Evolutionary conservation across 2,888 invertebrate species (phyloP), one percentile per base, ranked within the genome.

Genomic region (Achlya flavicornis): DNA sequence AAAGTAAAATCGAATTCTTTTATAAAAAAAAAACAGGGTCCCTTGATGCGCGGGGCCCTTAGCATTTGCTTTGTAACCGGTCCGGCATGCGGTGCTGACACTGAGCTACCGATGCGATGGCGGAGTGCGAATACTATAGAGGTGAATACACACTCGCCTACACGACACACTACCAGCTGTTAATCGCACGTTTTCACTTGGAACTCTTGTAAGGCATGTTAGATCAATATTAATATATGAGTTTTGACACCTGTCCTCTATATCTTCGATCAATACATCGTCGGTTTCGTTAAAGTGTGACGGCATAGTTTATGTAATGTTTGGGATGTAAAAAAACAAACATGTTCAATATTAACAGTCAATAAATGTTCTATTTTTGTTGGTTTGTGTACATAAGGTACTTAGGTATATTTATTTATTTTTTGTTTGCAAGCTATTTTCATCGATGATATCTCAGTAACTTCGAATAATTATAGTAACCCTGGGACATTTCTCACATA

Each of bases 201-300:
- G n/a, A 46, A 46, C n/a, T n/a, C 46, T 46, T 46, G 46, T 46
- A 46, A 46, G 46, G 46, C 46, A 10, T 46, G 46, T n/a, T 46
- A n/a, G n/a, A 46, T 46, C 46, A 46, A 46, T 46, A 26, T 26
- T 26, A 26, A 26, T 26, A 26, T 26, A 46, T 46, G 46, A 5
- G 14, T n/a, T 46, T 46, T 46, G 46, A 46, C 46, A 46, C 46
- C 46, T 46, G 46, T n/a, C 8, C 5, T 0, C 6, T n/a, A n/a
- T 46, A n/a, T 46, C 14, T n/a, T 46, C 5, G n/a, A 46, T 46
- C n/a, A 46, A 46, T 46, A 46, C n/a, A 6, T 46, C n/a, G n/a
- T 46, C 46, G 46, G 46, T 7, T 46, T 46, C 46, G n/a, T 46
- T n/a, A 43, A n/a, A n/a, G 4, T 4, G 43, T 43, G 43, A 43